Conservation (phyloP, 1,140 invertebrate genomes). For the Drosophila orosa region DNA sequence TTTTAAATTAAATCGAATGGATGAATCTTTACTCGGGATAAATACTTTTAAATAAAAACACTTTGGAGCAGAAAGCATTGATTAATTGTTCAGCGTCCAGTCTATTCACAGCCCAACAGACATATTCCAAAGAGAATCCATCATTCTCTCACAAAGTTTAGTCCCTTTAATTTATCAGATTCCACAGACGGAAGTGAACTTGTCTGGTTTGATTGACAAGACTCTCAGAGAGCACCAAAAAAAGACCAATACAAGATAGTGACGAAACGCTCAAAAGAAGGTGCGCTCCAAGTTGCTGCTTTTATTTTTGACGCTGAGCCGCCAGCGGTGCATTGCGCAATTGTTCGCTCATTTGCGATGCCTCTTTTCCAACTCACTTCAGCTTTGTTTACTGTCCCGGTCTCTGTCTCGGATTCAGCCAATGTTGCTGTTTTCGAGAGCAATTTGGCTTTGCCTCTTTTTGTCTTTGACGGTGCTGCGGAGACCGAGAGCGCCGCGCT, state of each 20-base stretch:
- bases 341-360: slow-evolving; percentile 65
- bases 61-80: neutral
- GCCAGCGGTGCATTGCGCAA: slow-evolving; percentile 66
- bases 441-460: slow-evolving; percentile 32
- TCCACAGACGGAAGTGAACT: slow-evolving; percentile 9
- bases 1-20: neutral
- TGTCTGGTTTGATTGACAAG: slow-evolving; percentile 22
- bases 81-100: neutral
- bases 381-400: slow-evolving; percentile 26
- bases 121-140: neutral
- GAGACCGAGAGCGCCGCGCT: slow-evolving; percentile 5
- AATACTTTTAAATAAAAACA: neutral
- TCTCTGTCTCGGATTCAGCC: slow-evolving; percentile 16
- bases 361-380: slow-evolving; percentile 49
- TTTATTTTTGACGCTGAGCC: slow-evolving; percentile 21
- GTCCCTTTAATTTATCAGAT: neutral
- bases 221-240: slow-evolving; percentile 6
- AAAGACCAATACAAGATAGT: slow-evolving; percentile 2
- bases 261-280: slow-evolving; percentile 7
- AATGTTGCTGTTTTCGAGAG: slow-evolving; percentile 46
- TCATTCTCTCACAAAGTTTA: too few species aligned
- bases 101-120: too few species aligned
- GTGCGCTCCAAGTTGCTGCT: slow-evolving; percentile 8
- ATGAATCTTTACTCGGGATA: neutral
- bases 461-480: slow-evolving; percentile 19